Base-by-base conservation (phyloP, 2,113 vertebrate species). In the Nymphicus hollandicus region DNA sequence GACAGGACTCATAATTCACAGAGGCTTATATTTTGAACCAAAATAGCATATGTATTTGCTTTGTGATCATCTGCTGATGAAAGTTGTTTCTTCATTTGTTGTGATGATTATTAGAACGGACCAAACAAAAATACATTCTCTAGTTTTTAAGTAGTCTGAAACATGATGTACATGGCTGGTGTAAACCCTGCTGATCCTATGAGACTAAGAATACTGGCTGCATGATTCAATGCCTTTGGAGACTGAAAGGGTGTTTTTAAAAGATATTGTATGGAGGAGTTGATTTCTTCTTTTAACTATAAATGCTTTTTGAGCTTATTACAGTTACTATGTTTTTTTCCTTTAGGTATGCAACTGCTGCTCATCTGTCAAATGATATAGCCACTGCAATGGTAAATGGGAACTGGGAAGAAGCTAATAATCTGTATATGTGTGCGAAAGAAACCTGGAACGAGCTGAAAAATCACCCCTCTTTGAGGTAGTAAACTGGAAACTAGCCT, bases 391-490 rank as follows among this genome's bases (percentile, higher is more conserved):
- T 99, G 99, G 98, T 98, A 77, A 96, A 85, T 18, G 99, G 99
- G 43, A 97, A 98, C 89, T 99, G 99, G 99, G 97, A 98, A 47
- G 98, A 98, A 33, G 99, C 99, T 25, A 83, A 98, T 71, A 81
- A 91, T 37, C 98, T 99, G 4, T 99, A 98, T 74, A 78, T 84
- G 22, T 43, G 74, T 70, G 98, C 99, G 44, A 98, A 98, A 78
- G 93, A 94, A 56, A 89, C 94, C 28, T 99, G 99, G 99, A 87
- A 96, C 6, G 65, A 97, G 43, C 93, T 99, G 94, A 98, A 97
- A 83, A 55, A 89, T 74, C 98, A 97, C 24, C 96, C 96, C 19
- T 98, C 98, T 70, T 78, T 99, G 93, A 99, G 98, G 99, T 99
- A 95, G 6, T 37, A 46, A 52, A 22, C 23, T 43, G 46, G 53